Percentiles rank a stretch among this genome's conserved stretches.
Conservation (phyloP, 2,113 vertebrate species). For the Caracal caracal region DNA sequence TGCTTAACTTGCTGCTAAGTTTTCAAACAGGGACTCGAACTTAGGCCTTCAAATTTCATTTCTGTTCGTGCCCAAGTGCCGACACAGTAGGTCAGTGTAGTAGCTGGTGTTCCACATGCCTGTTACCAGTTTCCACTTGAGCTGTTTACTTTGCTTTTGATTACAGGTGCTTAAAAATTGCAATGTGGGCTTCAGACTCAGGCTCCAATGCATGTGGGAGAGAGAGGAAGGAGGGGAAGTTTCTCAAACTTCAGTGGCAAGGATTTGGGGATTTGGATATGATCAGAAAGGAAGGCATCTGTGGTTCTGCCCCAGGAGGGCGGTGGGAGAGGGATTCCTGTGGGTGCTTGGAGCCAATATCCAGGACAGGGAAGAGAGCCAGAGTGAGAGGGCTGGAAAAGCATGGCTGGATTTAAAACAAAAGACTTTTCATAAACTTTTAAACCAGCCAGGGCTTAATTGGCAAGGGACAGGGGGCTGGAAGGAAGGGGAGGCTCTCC, state of each 20-base stretch:
- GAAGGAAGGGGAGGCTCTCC: neutral
- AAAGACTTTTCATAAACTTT: neutral
- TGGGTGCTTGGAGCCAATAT: neutral
- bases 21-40: neutral
- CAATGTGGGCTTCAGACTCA: neutral
- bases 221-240: neutral
- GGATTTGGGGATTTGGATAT: neutral
- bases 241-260: neutral
- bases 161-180: neutral
- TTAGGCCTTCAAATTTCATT: neutral
- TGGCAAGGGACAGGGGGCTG: neutral
- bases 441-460: neutral
- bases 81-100: neutral
- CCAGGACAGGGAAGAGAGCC: neutral
- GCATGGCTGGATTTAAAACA: neutral
- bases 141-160: neutral
- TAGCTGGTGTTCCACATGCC: neutral
- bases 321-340: neutral
- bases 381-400: neutral
- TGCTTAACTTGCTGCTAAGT: neutral
- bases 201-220: rapidly evolving
- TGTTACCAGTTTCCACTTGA: neutral
- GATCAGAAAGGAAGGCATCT: neutral
- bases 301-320: neutral
- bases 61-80: neutral